These are phyloP conservation scores for Actinemys pallida DNA, from an alignment of 2,113 vertebrate species.

Conservation along the genomic window DNA sequence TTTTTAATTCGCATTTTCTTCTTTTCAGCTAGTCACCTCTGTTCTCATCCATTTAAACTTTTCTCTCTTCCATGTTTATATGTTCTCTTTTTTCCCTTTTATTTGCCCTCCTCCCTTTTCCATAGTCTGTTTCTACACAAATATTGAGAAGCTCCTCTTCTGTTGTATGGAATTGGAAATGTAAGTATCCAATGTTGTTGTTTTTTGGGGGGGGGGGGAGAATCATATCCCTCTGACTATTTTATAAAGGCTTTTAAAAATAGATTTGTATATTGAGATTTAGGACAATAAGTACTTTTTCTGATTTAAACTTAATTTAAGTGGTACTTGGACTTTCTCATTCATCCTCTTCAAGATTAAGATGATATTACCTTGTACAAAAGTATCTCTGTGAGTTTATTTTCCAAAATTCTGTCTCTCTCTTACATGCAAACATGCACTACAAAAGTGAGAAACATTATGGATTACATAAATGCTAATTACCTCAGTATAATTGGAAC, in stretches of 20 bases:
- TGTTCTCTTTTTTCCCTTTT: background rate
- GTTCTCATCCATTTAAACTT: background rate
- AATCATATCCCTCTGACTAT: accelerated
- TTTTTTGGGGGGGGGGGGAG: background rate
- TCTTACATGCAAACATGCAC: background rate
- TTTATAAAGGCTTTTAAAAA: background rate
- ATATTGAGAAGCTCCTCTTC: accelerated
- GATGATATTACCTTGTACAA: background rate
- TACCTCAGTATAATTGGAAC: slow-evolving; percentile 20
- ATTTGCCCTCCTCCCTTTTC: background rate
- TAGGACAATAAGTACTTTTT: background rate
- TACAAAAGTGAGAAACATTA: slow-evolving; percentile 8
- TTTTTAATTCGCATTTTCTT: background rate
- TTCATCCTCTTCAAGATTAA: background rate
- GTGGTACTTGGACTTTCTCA: background rate
- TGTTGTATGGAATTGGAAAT: background rate
- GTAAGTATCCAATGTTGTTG: background rate
- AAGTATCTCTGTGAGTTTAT: background rate
- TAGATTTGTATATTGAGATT: background rate
- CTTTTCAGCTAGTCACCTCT: background rate
- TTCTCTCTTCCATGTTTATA: background rate
- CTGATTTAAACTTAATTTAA: background rate
- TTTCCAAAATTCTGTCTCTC: background rate
- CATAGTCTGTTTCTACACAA: background rate
- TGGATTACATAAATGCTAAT: slow-evolving; percentile 32